Base-by-base conservation (phyloP, 1,140 invertebrate genomes). In the Ganaspis sp. region DNA sequence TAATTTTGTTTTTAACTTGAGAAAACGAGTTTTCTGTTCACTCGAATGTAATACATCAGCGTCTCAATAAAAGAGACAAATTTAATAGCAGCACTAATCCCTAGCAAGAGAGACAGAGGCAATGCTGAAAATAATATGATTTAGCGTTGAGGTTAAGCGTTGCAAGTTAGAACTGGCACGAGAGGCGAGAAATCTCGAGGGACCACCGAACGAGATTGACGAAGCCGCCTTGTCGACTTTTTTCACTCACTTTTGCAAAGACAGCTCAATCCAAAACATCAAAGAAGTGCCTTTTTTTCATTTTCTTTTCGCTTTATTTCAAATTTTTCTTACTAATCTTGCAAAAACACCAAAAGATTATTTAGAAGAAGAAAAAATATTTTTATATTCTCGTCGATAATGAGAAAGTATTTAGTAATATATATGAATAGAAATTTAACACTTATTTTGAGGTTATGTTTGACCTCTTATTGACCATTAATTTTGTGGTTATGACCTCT, bases 21-120 rank as follows among this genome's bases (percentile, higher is more conserved):
- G 45, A 72, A 37, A 58, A 53, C 70, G 37, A 69, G 19, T 58
- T 72, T 37, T 29, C 54, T 70, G 73, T 76, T 40, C 69, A 21
- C n/a, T 38, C 23, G 11, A 26, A 12, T 64, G 58, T 64, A 64
- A 64, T 64, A 64, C 58, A 64, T 34, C 58, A 64, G 23, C 23
- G 12, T 64, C 58, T 64, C 58, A 21, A 64, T 64, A 64, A 64
- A n/a, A 64, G 58, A 64, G 58, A 64, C 58, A 34, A 64, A 64
- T 64, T 64, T 64, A 64, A 64, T 64, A 64, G 58, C 58, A 64
- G 58, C 58, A 34, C 23, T 26, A 29, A 64, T 29, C 21, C 58
- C 58, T 5, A 15, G 12, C 4, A n/a, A 49, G n/a, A 49, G 26
- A 64, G 23, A 64, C 11, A 26, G 23, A 64, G 58, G 23, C n/a